Conservation (phyloP, 2,888 invertebrate genomes). For the Polyommatus iphigenia region DNA sequence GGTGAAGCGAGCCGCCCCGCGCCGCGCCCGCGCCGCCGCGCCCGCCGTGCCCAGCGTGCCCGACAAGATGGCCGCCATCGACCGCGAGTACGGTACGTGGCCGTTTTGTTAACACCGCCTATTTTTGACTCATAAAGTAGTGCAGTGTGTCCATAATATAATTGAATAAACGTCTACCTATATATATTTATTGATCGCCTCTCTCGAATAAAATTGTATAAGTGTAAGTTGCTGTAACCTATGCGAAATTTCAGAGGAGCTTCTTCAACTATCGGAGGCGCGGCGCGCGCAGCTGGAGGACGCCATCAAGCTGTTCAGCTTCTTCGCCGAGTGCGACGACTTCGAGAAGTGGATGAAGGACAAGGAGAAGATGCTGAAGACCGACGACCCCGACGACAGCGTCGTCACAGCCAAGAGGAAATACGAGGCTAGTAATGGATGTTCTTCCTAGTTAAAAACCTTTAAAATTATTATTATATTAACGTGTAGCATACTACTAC, state of each 20-base stretch:
- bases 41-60: slow-evolving; percentile 55
- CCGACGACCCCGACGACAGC: slow-evolving; percentile 91
- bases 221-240: neutral
- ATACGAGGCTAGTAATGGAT: slow-evolving; percentile 86
- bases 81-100: slow-evolving; percentile 84
- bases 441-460: neutral
- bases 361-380: slow-evolving; percentile 91
- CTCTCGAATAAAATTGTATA: neutral
- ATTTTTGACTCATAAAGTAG: neutral
- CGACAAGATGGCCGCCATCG: slow-evolving; percentile 85
- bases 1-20: slow-evolving; percentile 79
- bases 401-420: slow-evolving; percentile 96
- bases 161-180: too few relatives aligned
- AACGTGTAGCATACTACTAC: too few relatives aligned
- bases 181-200: too few relatives aligned
- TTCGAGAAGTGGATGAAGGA: slow-evolving; percentile 99
- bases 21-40: slow-evolving; percentile 49
- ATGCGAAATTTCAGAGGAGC: slow-evolving; percentile 73
- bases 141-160: too few relatives aligned
- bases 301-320: slow-evolving; percentile 93
- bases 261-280: slow-evolving; percentile 88
- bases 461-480: neutral
- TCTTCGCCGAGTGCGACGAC: slow-evolving; percentile 98
- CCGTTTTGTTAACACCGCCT: neutral
- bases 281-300: slow-evolving; percentile 93